phyloP scores from a whole-genome alignment of 2,113 vertebrate genomes.

The Thunnus thynnus region DNA sequence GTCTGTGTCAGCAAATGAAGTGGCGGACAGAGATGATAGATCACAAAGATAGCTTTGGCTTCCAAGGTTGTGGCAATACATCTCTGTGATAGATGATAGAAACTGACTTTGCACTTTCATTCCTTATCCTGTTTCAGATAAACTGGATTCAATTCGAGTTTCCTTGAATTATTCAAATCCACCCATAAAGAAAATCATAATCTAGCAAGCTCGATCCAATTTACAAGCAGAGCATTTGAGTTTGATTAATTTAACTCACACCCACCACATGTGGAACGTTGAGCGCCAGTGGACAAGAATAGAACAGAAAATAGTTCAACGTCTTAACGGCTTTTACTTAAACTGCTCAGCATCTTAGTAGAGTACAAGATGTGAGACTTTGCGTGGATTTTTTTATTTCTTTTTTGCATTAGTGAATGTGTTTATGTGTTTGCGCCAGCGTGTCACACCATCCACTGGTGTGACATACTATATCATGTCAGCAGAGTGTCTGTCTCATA shows the following conservation, averaged over 20 bases:
- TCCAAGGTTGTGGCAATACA: constrained; percentile 43
- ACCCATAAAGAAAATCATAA: constrained; percentile 60
- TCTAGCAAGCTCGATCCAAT: constrained; percentile 34
- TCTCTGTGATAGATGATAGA: constrained; percentile 65
- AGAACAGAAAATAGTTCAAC: constrained; percentile 34
- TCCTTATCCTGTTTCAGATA: constrained; percentile 54
- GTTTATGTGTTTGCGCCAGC: constrained; percentile 15
- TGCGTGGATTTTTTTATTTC: background rate
- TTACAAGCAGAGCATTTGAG: constrained; percentile 39
- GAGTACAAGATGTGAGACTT: background rate
- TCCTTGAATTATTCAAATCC: constrained; percentile 72
- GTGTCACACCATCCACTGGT: constrained; percentile 43
- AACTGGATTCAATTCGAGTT: constrained; percentile 55
- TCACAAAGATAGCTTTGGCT: constrained; percentile 57
- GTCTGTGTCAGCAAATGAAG: constrained; percentile 68
- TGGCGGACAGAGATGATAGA: constrained; percentile 50
- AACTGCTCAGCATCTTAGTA: background rate
- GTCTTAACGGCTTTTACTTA: constrained; percentile 4
- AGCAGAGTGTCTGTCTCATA: constrained; percentile 71
- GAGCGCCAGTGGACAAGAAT: constrained; percentile 33
- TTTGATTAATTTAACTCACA: constrained; percentile 48
- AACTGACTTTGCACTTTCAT: constrained; percentile 63
- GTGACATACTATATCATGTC: constrained; percentile 72
- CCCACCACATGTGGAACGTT: constrained; percentile 38
- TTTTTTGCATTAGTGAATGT: constrained; percentile 17